Percentiles rank a stretch among this genome's conserved stretches.
These are phyloP conservation scores for Caenorhabditis sinica DNA, from an alignment of 2,888 invertebrate genomes.

Conservation along the genomic window DNA sequence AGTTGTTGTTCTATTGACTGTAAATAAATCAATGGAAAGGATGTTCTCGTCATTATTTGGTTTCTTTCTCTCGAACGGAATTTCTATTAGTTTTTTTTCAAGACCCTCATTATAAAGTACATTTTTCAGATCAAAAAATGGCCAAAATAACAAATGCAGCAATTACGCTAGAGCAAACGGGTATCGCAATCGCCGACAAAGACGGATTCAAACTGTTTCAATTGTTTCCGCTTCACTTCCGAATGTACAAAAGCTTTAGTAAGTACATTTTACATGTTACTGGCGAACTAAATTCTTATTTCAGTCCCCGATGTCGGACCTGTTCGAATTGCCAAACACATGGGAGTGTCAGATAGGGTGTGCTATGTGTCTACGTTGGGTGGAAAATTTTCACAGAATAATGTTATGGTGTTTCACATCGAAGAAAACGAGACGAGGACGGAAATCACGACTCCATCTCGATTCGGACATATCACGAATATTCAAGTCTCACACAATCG, in stretches of 20 bases:
- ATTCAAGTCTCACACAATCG: conserved; percentile 34
- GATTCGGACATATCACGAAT: conserved; percentile 31
- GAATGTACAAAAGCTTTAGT: conserved; percentile 22
- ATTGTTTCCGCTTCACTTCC: background rate
- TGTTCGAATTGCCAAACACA: conserved; percentile 27
- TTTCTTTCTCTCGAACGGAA: no score
- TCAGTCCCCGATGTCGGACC: conserved; percentile 38
- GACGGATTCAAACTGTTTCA: conserved; percentile 26
- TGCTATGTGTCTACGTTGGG: conserved; percentile 4
- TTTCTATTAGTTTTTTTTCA: background rate
- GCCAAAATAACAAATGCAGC: conserved; percentile 16
- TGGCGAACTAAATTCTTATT: background rate
- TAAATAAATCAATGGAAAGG: no score
- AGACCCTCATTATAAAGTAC: background rate
- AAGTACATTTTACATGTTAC: background rate
- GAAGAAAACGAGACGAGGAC: background rate
- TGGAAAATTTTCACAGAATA: conserved; percentile 41
- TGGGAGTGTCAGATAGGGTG: background rate
- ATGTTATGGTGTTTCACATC: conserved; percentile 5
- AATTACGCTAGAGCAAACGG: conserved; percentile 21
- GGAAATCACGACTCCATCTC: conserved; percentile 41
- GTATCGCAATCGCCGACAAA: background rate
- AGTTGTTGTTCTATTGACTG: no score
- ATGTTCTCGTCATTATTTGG: no score
- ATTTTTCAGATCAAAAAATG: background rate